Base-by-base conservation (phyloP, 2,888 invertebrate genomes). In the Ischnus inquisitorius region DNA sequence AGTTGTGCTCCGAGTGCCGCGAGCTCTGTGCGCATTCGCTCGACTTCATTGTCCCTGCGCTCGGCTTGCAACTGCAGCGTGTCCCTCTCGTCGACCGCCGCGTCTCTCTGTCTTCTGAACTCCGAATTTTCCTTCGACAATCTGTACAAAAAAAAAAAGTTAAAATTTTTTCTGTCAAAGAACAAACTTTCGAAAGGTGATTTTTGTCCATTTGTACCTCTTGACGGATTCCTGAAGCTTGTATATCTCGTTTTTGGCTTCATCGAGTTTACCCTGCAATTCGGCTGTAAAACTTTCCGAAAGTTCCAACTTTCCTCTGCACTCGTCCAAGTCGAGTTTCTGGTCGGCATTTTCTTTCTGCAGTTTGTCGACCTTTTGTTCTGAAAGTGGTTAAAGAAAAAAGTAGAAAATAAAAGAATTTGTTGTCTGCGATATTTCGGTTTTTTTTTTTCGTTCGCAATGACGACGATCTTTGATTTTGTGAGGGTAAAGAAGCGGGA, bases 21-120 rank as follows among this genome's bases (percentile, higher is more conserved):
- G 85, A 97, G 94, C 92, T 97, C 97, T 3, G 95, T 94, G 88
- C 96, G 96, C 81, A 97, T 93, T 72, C 96, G 95, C 91, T 97
- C 97, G 54, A 97, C 93, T 94, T 98, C 97, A 0, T 95, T 94
- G 91, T 96, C 95, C 74, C 97, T 95, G 28, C 97, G 94, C 90
- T 97, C 96, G 25, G 97, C 94, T 92, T 97, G 96, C 87, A 96
- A 95, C 19, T 96, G 95, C 68, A 97, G 94, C 85, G 96, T 96
- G 93, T 97, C 97, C 87, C 97, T 95, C 93, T 97, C 97, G 91
- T 97, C 97, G 74, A 96, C 94, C 57, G 96, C 95, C 60, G 95
- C 94, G 93, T 97, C 96, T 88, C 96, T 95, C 87, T 97, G 96
- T 89, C 95, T 95, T 84, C 97, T 95, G 87, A 96, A 94, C 57